Evolutionary conservation across 1,140 invertebrate species (phyloP), one percentile per base, ranked within the genome.

Genomic region (Meloidogyne exigua): DNA sequence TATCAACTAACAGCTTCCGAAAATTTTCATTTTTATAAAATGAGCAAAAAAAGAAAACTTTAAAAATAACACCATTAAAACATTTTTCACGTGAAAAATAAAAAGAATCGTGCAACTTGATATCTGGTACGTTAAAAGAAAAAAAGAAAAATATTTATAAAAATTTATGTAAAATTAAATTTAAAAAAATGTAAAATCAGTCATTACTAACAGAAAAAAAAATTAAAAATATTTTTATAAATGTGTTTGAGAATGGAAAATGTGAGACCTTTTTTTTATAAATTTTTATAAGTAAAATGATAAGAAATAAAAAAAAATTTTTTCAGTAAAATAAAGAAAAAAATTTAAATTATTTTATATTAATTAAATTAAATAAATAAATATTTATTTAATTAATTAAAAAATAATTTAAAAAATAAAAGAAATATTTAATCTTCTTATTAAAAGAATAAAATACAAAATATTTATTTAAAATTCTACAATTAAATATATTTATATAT

Each of bases 241-340:
- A 49, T 72, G 11, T 67, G 18, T 9, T 72, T 64, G 57, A n/a
- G 71, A 25, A 21, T 42, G 18, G 39, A 62, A 44, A 72, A 72
- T 12, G 15, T 25, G 18, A 62, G 62, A 44, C 57, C 62, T 72
- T 9, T 39, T 39, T 39, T n/a, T n/a, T n/a, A n/a, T 39, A 32
- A 32, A 32, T 32, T 32, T 32, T 3, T 32, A 3, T n/a, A n/a
- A n/a, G n/a, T 32, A 32, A 32, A 32, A 32, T 3, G 28, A 32
- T 32, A 32, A 32, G 28, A 32, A 32, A 32, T 32, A 3, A 32
- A 32, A 32, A 32, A 32, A 32, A 32, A 32, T 32, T 32, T 3
- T 32, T 32, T 32, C 7, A n/a, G n/a, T 32, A 32, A 32, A 32
- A 32, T 3, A 7, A 32, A 3, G 7, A 32, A 32, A 32, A 32